Conservation (phyloP, 2,113 vertebrate species). For the Dascyllus trimaculatus region DNA sequence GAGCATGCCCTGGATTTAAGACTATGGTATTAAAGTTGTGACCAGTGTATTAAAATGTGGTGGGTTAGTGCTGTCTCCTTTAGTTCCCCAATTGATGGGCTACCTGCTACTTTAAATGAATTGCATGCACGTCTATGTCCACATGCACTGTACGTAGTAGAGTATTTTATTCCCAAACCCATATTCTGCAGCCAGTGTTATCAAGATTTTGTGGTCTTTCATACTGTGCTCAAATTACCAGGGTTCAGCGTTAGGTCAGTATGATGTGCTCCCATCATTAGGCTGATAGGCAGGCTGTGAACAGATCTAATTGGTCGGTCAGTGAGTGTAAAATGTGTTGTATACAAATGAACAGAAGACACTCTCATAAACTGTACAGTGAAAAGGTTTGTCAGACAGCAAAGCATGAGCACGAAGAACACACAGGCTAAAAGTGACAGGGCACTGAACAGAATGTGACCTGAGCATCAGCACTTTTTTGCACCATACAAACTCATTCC, state of each 20-base stretch:
- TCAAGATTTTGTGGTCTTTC: slow-evolving; percentile 16
- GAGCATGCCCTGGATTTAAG: too few species aligned
- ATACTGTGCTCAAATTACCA: slow-evolving; percentile 25
- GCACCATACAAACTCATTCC: slow-evolving; percentile 8
- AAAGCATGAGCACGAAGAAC: slow-evolving; percentile 16
- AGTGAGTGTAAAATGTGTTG: slow-evolving; percentile 71
- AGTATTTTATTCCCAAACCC: not conserved
- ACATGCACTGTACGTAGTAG: too few species aligned
- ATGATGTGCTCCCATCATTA: slow-evolving; percentile 71
- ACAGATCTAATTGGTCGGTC: slow-evolving; percentile 73
- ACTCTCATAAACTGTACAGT: slow-evolving; percentile 53
- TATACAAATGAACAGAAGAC: slow-evolving; percentile 67
- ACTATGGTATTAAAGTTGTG: too few species aligned
- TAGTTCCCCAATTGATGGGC: too few species aligned
- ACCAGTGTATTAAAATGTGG: too few species aligned
- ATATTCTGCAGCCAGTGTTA: slow-evolving; percentile 5
- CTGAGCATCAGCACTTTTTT: slow-evolving; percentile 8
- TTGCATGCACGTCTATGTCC: too few species aligned
- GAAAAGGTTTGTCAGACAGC: slow-evolving; percentile 52
- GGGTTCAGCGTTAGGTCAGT: slow-evolving; percentile 70
- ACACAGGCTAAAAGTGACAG: slow-evolving; percentile 44
- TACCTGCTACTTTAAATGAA: too few species aligned
- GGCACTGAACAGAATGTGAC: slow-evolving; percentile 40
- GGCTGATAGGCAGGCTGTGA: slow-evolving; percentile 59
- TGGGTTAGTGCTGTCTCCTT: too few species aligned